Evolutionary conservation across 2,888 invertebrate species (phyloP), one percentile per base, ranked within the genome.

Genomic region (Tricholauxania praeusta): DNA sequence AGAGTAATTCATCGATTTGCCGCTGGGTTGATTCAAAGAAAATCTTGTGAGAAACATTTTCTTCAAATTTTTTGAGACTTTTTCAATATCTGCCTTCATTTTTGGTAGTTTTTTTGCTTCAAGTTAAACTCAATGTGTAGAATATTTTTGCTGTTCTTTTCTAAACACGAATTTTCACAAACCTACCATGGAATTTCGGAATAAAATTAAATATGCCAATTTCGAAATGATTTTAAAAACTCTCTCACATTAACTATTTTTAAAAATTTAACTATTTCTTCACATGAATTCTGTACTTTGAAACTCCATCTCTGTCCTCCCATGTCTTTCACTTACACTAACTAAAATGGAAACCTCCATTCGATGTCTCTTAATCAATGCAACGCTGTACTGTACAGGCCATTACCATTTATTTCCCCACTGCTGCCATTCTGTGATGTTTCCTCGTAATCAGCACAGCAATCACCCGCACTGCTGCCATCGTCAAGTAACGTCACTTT

Each of bases 401-500:
- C 59, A 53, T 51, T 71, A 66, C 72, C 66, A 63, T 72, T 76
- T 66, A 67, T 73, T 72, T 76, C 75, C 14, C 60, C 60, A 17
- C 70, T 63, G 32, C 62, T 72, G 39, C 53, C 71, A 12, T 71
- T 57, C 22, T 68, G 72, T 17, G 39, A 71, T 15, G 7, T 66
- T 28, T 22, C 57, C 39, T 72, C 71, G n/a, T 53, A 53, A 74
- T 73, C 75, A 39, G 59, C 68, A 69, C 74, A 72, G 47, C 72
- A 72, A 4, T 39, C 39, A 39, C 39, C 39, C 15, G 82, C 82
- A 53, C 80, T 80, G 71, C 79, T 80, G 67, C 80, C 79, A 78
- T 82, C 82, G 63, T 82, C 79, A 12, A 83, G 72, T 53, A 84
- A 74, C 51, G 82, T 84, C 22, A 84, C 84, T 76, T 84, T 84